Percentiles rank a stretch among this genome's conserved stretches.
Conservation (phyloP, 1,140 invertebrate genomes). For the Ceratina japonica region DNA sequence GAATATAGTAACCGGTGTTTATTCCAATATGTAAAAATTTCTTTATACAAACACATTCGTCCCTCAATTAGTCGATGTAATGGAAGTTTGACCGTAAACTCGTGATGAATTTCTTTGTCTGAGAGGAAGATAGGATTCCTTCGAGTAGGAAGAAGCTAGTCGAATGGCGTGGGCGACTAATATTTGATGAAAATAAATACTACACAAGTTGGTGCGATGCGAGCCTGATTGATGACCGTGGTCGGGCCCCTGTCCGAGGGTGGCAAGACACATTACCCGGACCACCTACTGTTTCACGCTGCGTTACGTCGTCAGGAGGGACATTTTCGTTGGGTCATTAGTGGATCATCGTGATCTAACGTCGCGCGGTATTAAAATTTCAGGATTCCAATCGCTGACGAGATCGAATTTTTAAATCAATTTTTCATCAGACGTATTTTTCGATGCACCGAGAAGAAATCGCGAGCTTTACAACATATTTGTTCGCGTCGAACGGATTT, state of each 20-base stretch:
- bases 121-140: too few species aligned
- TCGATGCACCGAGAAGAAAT: neutral
- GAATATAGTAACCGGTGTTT: neutral
- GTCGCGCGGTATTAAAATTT: constrained; percentile 55
- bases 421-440: neutral
- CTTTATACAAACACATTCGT: too few species aligned
- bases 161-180: constrained; percentile 36
- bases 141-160: neutral
- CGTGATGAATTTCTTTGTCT: too few species aligned
- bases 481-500: neutral
- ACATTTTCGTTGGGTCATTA: constrained; percentile 63
- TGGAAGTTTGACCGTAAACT: neutral
- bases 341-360: constrained; percentile 55
- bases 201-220: constrained; percentile 75
- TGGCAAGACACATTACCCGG: constrained; percentile 78
- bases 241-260: constrained; percentile 73
- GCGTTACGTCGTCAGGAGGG: constrained; percentile 68
- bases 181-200: constrained; percentile 80
- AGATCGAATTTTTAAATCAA: neutral
- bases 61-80: neutral
- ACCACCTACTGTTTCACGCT: constrained; percentile 74
- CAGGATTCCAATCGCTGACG: neutral
- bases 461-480: neutral
- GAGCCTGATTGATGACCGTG: constrained; percentile 78
- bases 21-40: neutral